These are phyloP conservation scores for Leptodactylus fuscus DNA, from an alignment of 2,113 vertebrate species.

Conservation along the genomic window DNA sequence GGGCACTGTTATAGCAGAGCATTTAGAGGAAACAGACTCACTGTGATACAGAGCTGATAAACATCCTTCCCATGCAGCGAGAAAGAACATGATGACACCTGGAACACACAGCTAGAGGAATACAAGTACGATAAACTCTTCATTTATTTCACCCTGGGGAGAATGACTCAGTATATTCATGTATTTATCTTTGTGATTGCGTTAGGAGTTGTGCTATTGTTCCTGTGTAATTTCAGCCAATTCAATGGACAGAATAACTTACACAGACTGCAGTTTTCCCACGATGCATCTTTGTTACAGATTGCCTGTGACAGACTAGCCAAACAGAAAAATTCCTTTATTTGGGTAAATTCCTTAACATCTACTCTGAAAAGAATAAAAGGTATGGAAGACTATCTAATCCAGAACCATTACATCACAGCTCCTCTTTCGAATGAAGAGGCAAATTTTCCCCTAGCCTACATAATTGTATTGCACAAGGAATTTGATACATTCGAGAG, in stretches of 20 bases:
- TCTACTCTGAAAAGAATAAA: constrained; percentile 27
- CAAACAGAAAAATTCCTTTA: constrained; percentile 59
- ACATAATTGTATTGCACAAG: constrained; percentile 70
- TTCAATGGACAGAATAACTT: neutral
- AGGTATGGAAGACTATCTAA: constrained; percentile 61
- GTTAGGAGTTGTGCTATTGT: constrained; percentile 21
- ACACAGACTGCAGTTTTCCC: constrained; percentile 21
- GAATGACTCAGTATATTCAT: neutral
- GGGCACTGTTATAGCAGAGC: constrained; percentile 11
- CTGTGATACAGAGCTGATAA: neutral
- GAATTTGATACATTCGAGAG: constrained; percentile 70
- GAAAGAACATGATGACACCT: constrained; percentile 15
- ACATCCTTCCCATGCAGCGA: constrained; percentile 19
- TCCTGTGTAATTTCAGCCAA: constrained; percentile 9
- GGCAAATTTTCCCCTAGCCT: constrained; percentile 69
- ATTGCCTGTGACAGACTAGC: constrained; percentile 66
- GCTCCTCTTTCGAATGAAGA: constrained; percentile 68
- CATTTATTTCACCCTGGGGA: neutral
- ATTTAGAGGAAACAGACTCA: constrained; percentile 26
- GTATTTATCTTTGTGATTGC: constrained; percentile 13
- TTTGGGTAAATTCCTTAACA: constrained; percentile 62
- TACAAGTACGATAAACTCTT: neutral
- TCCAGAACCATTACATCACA: constrained; percentile 64
- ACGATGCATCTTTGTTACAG: constrained; percentile 26
- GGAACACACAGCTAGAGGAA: constrained; percentile 4